These are phyloP conservation scores for Pipistrellus pygmaeus DNA, from an alignment of 2,797 vertebrate species.

Conservation along the genomic window DNA sequence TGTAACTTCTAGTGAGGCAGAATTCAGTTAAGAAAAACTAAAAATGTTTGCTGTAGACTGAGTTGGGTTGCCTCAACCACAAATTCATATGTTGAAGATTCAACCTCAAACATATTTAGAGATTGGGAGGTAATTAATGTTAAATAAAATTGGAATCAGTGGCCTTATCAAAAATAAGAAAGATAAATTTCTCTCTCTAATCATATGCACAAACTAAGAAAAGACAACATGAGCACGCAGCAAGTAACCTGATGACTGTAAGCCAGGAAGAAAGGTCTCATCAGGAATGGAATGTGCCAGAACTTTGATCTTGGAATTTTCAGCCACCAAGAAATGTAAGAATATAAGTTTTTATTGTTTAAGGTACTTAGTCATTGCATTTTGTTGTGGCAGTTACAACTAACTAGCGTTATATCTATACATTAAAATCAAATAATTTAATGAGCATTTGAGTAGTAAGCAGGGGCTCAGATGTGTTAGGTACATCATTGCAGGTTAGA, in stretches of 20 bases:
- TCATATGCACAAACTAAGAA: background rate
- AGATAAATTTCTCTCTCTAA: background rate
- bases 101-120: background rate
- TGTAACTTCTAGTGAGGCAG: background rate
- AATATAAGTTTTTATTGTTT: background rate
- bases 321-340: background rate
- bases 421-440: background rate
- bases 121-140: background rate
- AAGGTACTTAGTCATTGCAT: background rate
- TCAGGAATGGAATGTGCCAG: background rate
- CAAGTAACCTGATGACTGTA: background rate
- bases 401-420: background rate
- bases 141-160: background rate
- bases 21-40: conserved; percentile 17
- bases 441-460: background rate
- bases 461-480: background rate
- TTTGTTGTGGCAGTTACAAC: background rate
- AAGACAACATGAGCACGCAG: background rate
- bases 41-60: background rate
- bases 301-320: background rate
- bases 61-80: accelerated
- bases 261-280: background rate
- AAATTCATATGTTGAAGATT: background rate
- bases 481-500: background rate
- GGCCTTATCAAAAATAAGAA: background rate